phyloP scores from a whole-genome alignment of 2,797 vertebrate species.

The Mormyrops attenuatus region DNA sequence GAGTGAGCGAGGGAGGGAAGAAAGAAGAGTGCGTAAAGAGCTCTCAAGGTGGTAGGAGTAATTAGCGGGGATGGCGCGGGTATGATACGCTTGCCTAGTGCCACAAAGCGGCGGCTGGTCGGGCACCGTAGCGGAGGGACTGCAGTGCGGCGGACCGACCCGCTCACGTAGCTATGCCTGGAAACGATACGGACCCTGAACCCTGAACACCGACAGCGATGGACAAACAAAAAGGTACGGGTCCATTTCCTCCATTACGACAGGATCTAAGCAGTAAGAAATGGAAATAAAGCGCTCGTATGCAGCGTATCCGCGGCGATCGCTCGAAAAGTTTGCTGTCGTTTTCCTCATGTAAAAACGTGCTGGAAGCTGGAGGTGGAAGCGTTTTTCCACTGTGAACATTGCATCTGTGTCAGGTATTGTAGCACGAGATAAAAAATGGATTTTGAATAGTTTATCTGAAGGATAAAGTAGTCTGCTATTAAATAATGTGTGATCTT shows the following conservation, averaged over 20 bases:
- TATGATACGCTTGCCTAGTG: constrained; percentile 1
- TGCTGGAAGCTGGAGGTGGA: not conserved
- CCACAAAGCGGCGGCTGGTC: not conserved
- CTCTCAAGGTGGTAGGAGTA: not conserved
- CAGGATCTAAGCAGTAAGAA: not conserved
- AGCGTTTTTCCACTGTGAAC: not conserved
- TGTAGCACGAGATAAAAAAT: not conserved
- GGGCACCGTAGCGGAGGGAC: not conserved
- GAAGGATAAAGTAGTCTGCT: not conserved
- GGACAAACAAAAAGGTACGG: constrained; percentile 65
- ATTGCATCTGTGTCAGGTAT: not conserved
- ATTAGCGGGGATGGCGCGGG: constrained; percentile 2
- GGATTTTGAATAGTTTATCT: not conserved
- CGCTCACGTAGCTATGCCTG: constrained; percentile 30
- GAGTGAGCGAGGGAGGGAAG: not conserved
- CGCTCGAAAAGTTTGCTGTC: not conserved
- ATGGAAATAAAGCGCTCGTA: not conserved
- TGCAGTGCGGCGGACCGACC: constrained; percentile 1
- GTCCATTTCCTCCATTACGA: not conserved
- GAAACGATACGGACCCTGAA: constrained; percentile 19
- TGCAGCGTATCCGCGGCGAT: not conserved
- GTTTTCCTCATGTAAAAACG: not conserved
- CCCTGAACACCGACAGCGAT: constrained; percentile 43
- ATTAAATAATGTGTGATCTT: not conserved
- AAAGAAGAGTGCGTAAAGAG: not conserved